Base-by-base conservation (phyloP, 2,113 vertebrate species). In the Halcyon senegalensis region DNA sequence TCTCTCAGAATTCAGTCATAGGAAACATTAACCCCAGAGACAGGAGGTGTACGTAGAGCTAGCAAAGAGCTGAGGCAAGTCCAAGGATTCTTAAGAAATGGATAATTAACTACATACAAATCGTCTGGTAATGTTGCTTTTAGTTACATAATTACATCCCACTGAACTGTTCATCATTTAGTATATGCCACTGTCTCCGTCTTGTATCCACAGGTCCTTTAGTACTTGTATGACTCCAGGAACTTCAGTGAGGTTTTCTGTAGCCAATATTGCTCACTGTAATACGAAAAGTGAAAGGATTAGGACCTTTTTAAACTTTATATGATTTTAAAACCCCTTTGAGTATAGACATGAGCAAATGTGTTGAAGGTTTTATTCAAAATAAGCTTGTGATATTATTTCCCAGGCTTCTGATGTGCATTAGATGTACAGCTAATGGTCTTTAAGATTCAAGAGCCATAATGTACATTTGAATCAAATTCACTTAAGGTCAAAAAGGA, bases 401-500 rank as follows among this genome's bases (percentile, higher is more conserved):
- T 94, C 84, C 67, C 60, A 72, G 80, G 53, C n/a, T 58, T 91
- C 67, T 95, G 89, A 50, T 90, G 68, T 87, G n/a, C 24, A 33
- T 95, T 91, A 89, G 87, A 95, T 31, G 23, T 96, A 77, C 60
- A 94, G 74, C 89, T 97, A 97, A 96, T 96, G 97, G 88, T 96
- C 82, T 95, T 96, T 88, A 94, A 91, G 92, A 96, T 96, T 94
- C 81, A 84, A 95, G 91, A 96, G 90, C 95, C 87, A 48, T 97
- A 92, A 85, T 89, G 91, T 97, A 81, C 75, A 84, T 97, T 96
- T 96, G 93, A 97, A 97, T 94, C 91, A 91, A 96, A 97, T 97
- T 97, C 96, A 96, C 96, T 97, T 97, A 94, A 97, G 55, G 77
- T 94, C 91, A 95, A 77, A 96, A 83, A 97, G 89, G 96, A 84